Evolutionary conservation across 2,888 invertebrate species (phyloP).

Genomic region (Sinelater perroti): DNA sequence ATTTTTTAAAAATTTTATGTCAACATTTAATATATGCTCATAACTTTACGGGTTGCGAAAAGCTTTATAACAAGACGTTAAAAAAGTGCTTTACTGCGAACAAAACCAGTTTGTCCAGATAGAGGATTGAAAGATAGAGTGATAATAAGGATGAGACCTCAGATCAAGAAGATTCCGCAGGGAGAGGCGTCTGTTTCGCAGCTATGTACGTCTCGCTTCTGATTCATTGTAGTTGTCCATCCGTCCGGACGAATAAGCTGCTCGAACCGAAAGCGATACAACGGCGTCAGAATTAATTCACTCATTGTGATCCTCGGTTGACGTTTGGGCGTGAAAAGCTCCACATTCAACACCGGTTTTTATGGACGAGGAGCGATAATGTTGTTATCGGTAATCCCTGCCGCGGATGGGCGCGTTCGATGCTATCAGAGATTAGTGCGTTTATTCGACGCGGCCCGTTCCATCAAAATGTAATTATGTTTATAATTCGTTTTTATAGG

Average conservation of each 20-base stretch:
- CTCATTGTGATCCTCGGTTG: conserved; percentile 36
- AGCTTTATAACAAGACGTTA: no score
- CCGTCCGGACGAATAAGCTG: conserved; percentile 39
- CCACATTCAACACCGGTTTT: conserved; percentile 25
- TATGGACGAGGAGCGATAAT: conserved; percentile 22
- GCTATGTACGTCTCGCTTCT: conserved; percentile 37
- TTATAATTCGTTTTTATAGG: conserved; percentile 54
- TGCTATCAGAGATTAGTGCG: conserved; percentile 38
- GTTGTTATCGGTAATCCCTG: conserved; percentile 28
- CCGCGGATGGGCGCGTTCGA: conserved; percentile 24
- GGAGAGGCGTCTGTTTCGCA: background rate
- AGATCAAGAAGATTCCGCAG: conserved; percentile 1
- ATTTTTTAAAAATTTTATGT: no score
- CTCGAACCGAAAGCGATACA: conserved; percentile 26
- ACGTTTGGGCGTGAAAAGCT: conserved; percentile 35
- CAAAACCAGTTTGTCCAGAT: no score
- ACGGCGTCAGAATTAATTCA: conserved; percentile 38
- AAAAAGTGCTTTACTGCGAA: no score
- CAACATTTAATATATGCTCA: no score
- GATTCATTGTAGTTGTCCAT: conserved; percentile 37
- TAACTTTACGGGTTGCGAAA: no score
- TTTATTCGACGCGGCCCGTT: conserved; percentile 50
- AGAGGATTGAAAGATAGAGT: no score
- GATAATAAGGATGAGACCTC: no score
- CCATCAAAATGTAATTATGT: conserved; percentile 57